A percentile compares a stretch with the other conserved stretches of the same genome.
These are phyloP conservation scores for Turritopsis rubra DNA, from an alignment of 30 jellyfish, hydroid and myxozoan species.

Conservation along the genomic window DNA sequence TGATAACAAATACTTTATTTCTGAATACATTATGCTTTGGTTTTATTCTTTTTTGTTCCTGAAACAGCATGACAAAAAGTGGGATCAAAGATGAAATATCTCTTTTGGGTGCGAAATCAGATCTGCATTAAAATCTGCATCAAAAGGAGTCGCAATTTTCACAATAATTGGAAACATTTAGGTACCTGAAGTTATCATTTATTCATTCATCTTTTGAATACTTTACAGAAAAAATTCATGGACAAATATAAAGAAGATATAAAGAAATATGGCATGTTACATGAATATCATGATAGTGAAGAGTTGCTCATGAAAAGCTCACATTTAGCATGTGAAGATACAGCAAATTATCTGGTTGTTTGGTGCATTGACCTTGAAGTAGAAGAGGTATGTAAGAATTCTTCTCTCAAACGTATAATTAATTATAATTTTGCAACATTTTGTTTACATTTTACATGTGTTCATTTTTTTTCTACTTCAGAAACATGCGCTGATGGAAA, in stretches of 20 bases:
- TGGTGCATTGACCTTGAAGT: constrained; percentile 99
- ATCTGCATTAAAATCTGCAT: too few relatives aligned
- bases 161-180: too few relatives aligned
- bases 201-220: not conserved
- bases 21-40: too few relatives aligned
- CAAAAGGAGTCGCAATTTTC: not conserved
- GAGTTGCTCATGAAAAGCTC: constrained; percentile 53
- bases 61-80: too few relatives aligned
- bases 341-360: constrained; percentile 89
- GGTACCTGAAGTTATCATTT: not conserved
- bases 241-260: constrained; percentile 80
- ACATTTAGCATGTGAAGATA: constrained; percentile 86
- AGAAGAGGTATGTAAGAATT: constrained; percentile 97
- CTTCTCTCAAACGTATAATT: not conserved
- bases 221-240: constrained; percentile 74
- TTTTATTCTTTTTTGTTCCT: too few relatives aligned
- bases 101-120: too few relatives aligned
- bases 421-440: too few relatives aligned
- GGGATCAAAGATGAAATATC: too few relatives aligned
- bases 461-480: constrained; percentile 8
- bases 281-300: constrained; percentile 86
- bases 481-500: constrained; percentile 98
- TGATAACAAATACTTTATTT: too few relatives aligned
- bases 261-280: constrained; percentile 95
- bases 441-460: not conserved